Evolutionary conservation across 2,888 invertebrate genomes (phyloP), one percentile per base, ranked within the genome.

Genomic region (Belgica antarctica): DNA sequence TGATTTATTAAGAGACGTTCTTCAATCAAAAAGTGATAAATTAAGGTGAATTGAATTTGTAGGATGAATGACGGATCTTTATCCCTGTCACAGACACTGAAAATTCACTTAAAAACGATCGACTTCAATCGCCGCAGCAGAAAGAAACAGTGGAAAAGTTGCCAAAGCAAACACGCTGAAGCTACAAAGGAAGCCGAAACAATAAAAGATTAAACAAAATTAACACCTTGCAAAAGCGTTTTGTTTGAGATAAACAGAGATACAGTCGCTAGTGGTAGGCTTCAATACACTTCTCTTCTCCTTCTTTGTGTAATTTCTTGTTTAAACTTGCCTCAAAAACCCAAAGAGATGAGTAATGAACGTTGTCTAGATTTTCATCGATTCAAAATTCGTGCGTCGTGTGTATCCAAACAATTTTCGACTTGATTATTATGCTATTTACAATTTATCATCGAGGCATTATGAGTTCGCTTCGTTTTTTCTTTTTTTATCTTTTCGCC

Each of bases 121-220:
- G 52, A 52, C 52, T 52, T 52, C 22, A 12, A 52, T 22, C 22
- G 22, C 52, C 22, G 52, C 22, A 52, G 12, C 52, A 22, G 10
- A 41, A 10, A 52, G 52, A 52, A 52, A 52, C 52, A 52, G 52
- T 52, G 52, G 22, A 52, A 31, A 31, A 31, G 5, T 8, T 52
- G 52, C 22, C 2, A 52, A 52, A 52, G 12, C 52, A 52, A 52
- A 52, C 22, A 52, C 7, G 27, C 27, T 25, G 25, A n/a, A 24
- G 59, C 25, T 24, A 59, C 59, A 59, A 65, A 65, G 12, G 65
- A 65, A 65, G 65, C 65, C 65, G 65, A 65, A 62, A 34, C 41
- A 65, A 65, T 36, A 47, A 65, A 47, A 65, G 28, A 65, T 25
- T 46, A 65, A 65, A 65, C 65, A 65, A 65, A 65, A 65, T 65